Percentiles rank a stretch among this genome's conserved stretches.
phyloP scores from a whole-genome alignment of 2,797 vertebrate species.

The Brachyalestes nurse region DNA sequence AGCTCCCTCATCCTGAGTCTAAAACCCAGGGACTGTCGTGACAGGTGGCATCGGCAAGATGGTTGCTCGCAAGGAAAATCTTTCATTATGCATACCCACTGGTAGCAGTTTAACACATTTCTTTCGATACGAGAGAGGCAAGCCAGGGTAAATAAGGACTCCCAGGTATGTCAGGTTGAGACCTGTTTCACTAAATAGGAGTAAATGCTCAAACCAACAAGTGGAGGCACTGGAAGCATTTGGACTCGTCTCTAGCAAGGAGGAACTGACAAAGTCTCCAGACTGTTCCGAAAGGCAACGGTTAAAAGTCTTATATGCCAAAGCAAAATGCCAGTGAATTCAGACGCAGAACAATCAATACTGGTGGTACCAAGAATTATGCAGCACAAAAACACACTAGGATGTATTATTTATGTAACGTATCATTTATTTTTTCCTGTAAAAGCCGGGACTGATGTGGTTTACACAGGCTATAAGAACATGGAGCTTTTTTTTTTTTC shows the following conservation, averaged over 20 bases:
- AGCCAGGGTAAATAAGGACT: not conserved
- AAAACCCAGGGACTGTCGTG: not conserved
- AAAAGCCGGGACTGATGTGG: not conserved
- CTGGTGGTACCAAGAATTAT: not conserved
- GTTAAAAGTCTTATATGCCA: not conserved
- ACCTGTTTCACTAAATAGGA: constrained; percentile 5
- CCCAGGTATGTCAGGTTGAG: not conserved
- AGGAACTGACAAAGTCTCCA: not conserved
- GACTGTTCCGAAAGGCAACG: not conserved
- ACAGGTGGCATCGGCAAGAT: not conserved
- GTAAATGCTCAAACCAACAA: not conserved
- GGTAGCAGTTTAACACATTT: not conserved
- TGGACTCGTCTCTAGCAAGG: not conserved
- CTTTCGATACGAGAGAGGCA: not conserved
- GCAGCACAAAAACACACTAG: not conserved
- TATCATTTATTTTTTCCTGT: too few relatives aligned
- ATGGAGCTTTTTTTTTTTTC: too few relatives aligned
- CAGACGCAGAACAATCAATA: not conserved
- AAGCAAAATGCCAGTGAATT: not conserved
- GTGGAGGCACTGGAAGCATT: constrained; percentile 1
- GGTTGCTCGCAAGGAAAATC: not conserved
- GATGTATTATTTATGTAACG: too few relatives aligned
- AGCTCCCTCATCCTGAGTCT: not conserved
- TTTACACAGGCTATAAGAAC: not conserved
- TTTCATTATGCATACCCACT: not conserved